Conservation (phyloP, 2,797 vertebrate species). For the Gephyroberyx darwinii region DNA sequence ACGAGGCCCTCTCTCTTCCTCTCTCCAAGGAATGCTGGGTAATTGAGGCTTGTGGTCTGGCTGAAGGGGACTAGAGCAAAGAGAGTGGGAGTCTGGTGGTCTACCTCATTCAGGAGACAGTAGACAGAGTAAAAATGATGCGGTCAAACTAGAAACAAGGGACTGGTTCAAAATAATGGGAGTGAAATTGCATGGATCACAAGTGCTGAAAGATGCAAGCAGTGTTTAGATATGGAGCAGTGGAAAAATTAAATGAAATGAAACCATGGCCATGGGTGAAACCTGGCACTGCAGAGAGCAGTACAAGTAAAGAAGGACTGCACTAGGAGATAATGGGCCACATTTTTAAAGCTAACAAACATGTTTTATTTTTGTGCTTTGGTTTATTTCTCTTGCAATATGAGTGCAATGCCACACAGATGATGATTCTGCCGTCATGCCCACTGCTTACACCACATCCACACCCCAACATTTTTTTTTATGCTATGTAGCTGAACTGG, state of each 20-base stretch:
- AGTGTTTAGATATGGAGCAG: slow-evolving; percentile 18
- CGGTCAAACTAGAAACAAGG: slow-evolving; percentile 64
- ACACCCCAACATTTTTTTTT: slow-evolving; percentile 4
- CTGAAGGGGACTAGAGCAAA: slow-evolving; percentile 33
- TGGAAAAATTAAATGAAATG: slow-evolving; percentile 29
- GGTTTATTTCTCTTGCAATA: slow-evolving; percentile 12
- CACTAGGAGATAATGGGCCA: not conserved
- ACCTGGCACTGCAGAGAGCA: not conserved
- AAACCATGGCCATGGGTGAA: slow-evolving; percentile 9
- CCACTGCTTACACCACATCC: slow-evolving; percentile 7
- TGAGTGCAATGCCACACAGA: not conserved
- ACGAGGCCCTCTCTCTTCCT: slow-evolving; percentile 55
- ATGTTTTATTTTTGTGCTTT: not conserved
- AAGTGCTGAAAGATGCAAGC: slow-evolving; percentile 47
- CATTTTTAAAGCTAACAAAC: not conserved
- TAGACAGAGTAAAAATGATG: slow-evolving; percentile 58
- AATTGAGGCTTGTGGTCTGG: slow-evolving; percentile 71
- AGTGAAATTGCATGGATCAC: slow-evolving; percentile 47
- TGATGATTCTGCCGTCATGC: slow-evolving; percentile 22
- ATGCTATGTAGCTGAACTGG: slow-evolving; percentile 22
- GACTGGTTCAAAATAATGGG: slow-evolving; percentile 61
- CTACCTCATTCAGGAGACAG: slow-evolving; percentile 55
- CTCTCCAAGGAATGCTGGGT: slow-evolving; percentile 64
- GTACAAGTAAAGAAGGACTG: slow-evolving; percentile 14
- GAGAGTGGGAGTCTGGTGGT: slow-evolving; percentile 53